Evolutionary conservation across 2,888 invertebrate species (phyloP), one percentile per base, ranked within the genome.

Genomic region (Athripsodes cinereus): DNA sequence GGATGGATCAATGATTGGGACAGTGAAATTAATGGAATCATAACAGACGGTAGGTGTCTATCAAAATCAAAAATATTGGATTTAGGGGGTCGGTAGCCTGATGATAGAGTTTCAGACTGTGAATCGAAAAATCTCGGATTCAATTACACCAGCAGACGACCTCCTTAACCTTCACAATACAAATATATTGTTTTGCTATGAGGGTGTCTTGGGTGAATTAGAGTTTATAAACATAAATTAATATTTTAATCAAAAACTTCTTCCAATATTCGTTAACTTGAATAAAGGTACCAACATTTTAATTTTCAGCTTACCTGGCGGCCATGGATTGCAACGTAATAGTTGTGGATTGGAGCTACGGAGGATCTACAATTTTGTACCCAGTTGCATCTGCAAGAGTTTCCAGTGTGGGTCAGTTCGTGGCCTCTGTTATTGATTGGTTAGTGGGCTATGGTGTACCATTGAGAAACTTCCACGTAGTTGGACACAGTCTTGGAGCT

Each of bases 401-500:
- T 3, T 54, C 56, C 10, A 16, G 34, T 22, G 55, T 53, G 5
- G 58, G 58, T 2, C 22, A 22, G 5, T 57, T 22, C 11, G 31
- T 55, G 1, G 63, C 52, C 8, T 8, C 2, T 18, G 34, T 22
- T 22, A 34, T 40, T 19, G 35, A 53, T n/a, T 60, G 53, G 53
- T 19, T 53, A 19, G 48, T 40, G 1, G 20, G 35, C 11, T 44
- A 53, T 11, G 53, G 60, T 22, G 60, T 57, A 1, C 40, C 47
- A 6, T n/a, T 55, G 22, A 31, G 31, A n/a, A 50, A 77, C 51
- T 73, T 78, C n/a, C 79, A 79, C 64, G 70, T 79, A 0, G 77
- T 82, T 34, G 83, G 81, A 1, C 79, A 83, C 64, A 82, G 82
- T 64, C 71, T 83, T 53, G 83, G 82, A 6, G 81, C 80, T 11